Evolutionary conservation across 2,113 vertebrate species (phyloP), one percentile per base, ranked within the genome.

Genomic region (Cololabis saira): DNA sequence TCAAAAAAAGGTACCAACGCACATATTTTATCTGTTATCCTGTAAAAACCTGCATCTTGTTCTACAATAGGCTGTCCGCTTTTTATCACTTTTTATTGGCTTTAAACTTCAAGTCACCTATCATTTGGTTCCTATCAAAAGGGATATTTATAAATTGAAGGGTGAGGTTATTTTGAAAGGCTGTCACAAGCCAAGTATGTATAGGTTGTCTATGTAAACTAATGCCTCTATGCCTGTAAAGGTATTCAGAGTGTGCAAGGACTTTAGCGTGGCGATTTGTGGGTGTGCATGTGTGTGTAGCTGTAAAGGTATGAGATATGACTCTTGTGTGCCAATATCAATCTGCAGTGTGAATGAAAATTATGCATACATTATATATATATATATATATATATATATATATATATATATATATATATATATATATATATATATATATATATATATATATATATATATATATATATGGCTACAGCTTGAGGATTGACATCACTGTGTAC

Each of bases 91-190:
- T 74, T 58, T 33, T 15, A 42, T 21, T 27, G 40, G 50, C 50
- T 57, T n/a, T 18, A 45, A 18, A 5, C 43, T 68, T 81, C 54
- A 71, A 66, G 68, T 73, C 59, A 76, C 56, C 40, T 44, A 33
- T 73, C 40, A 45, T 18, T 24, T 51, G 58, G 45, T 63, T 74
- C 51, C 74, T 67, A 54, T 73, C 42, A 61, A 74, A 60, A 66
- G 44, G 63, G 57, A 71, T 82, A 82, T 82, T 83, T 80, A 68
- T 82, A 80, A 68, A 83, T 63, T 3, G 6, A 58, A 43, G 27
- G 64, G 75, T 76, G 61, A 64, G 52, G 74, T 82, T 89, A 86
- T 88, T 86, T 88, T 81, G 15, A 85, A 82, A 69, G 71, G 62
- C 21, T 47, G 67, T 71, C 43, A 76, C 75, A 66, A 75, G 65